Percentiles rank a stretch among this genome's conserved stretches.
Conservation (phyloP, 2,888 invertebrate species). For the Hydraecia micacea region DNA sequence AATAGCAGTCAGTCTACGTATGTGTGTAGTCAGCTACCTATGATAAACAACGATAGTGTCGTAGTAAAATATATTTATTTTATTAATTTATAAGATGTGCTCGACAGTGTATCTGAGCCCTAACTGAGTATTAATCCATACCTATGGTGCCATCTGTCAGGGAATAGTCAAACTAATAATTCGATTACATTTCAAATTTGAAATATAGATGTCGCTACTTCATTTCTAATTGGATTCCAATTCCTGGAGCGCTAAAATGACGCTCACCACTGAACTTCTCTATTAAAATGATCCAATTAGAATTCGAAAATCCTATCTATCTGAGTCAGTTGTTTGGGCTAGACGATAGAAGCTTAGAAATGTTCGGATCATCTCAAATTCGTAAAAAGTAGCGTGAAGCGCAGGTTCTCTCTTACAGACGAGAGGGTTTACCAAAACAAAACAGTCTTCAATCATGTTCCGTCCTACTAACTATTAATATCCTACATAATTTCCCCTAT, state of each 20-base stretch:
- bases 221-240: conserved; percentile 51
- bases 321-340: not conserved
- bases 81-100: not conserved
- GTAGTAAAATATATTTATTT: not conserved
- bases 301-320: not conserved
- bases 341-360: not conserved
- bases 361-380: not conserved
- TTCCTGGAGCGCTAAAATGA: conserved; percentile 55
- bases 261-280: not conserved
- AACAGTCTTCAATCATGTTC: not conserved
- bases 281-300: conserved; percentile 12
- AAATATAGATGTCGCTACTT: conserved; percentile 64
- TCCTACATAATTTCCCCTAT: not conserved
- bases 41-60: not conserved
- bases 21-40: no score
- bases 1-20: not conserved
- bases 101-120: not conserved
- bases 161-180: conserved; percentile 63
- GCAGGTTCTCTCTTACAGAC: not conserved
- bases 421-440: not conserved
- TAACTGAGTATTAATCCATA: not conserved
- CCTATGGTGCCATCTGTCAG: conserved; percentile 64
- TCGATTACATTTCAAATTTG: conserved; percentile 7
- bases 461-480: not conserved
- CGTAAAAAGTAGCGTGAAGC: not conserved